Conservation (phyloP, 2,113 vertebrate species). For the Bos javanicus region DNA sequence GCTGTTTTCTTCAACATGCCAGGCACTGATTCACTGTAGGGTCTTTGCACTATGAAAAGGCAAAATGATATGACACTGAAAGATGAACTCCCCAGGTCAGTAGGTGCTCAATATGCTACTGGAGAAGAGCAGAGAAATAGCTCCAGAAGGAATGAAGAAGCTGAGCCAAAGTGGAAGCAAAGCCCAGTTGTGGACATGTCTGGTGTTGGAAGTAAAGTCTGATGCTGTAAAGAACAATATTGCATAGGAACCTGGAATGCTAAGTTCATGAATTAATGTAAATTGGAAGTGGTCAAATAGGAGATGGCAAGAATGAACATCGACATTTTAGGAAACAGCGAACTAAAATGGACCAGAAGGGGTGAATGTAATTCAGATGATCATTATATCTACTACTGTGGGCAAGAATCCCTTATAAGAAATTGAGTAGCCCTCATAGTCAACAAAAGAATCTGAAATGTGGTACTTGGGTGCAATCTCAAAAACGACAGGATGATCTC, state of each 20-base stretch:
- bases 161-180: background rate
- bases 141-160: background rate
- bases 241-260: background rate
- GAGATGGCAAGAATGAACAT: background rate
- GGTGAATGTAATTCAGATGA: background rate
- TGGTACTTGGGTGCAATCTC: background rate
- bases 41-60: background rate
- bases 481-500: background rate
- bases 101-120: background rate
- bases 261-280: background rate
- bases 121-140: background rate
- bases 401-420: background rate
- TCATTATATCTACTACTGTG: background rate
- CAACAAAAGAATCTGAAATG: background rate
- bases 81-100: background rate
- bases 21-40: background rate
- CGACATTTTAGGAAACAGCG: fast-evolving
- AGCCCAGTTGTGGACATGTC: fast-evolving
- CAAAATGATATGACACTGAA: background rate
- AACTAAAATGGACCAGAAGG: background rate
- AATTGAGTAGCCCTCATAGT: background rate
- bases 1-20: background rate
- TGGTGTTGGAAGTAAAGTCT: background rate
- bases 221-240: background rate
- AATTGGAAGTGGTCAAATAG: background rate